A percentile compares a stretch with the other conserved stretches of the same genome.
Evolutionary conservation across 1,140 invertebrate species (phyloP).

Genomic region (Lepeophtheirus salmonis): DNA sequence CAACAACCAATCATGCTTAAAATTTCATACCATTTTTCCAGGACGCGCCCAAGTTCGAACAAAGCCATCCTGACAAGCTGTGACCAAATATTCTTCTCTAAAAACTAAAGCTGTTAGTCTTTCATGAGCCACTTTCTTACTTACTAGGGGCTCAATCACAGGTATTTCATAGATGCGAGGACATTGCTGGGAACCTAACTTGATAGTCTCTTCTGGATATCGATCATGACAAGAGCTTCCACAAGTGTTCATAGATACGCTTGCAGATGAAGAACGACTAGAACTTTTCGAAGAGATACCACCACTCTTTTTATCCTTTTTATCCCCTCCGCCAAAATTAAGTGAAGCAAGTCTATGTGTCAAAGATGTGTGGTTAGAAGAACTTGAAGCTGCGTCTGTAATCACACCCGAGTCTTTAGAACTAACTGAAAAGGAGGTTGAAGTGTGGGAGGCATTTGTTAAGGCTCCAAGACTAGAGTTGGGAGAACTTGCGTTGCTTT

Average conservation of each 20-base stretch:
- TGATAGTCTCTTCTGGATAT: conserved; percentile 18
- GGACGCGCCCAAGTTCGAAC: conserved; percentile 94
- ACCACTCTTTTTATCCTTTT: conserved; percentile 36
- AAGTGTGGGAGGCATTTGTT: neutral
- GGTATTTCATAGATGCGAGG: conserved; percentile 89
- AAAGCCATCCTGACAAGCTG: conserved; percentile 92
- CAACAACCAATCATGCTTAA: no score
- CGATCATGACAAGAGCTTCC: no score
- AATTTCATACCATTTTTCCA: conserved; percentile 26
- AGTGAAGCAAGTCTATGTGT: conserved; percentile 31
- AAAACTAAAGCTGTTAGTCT: conserved; percentile 82
- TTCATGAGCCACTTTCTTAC: conserved; percentile 94
- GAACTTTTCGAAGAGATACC: conserved; percentile 29
- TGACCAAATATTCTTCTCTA: conserved; percentile 85
- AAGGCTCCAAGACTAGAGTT: conserved; percentile 12
- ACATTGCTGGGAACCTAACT: conserved; percentile 34
- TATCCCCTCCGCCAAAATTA: conserved; percentile 26
- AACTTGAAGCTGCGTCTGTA: conserved; percentile 18
- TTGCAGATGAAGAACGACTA: conserved; percentile 34
- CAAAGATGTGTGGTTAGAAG: conserved; percentile 26
- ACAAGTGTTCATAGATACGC: conserved; percentile 21
- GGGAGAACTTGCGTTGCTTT: conserved; percentile 9
- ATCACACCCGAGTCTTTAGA: conserved; percentile 7
- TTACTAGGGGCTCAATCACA: conserved; percentile 82
- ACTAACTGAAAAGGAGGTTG: no score